Conservation (phyloP, 2,888 invertebrate species). For the Thecophora atra region DNA sequence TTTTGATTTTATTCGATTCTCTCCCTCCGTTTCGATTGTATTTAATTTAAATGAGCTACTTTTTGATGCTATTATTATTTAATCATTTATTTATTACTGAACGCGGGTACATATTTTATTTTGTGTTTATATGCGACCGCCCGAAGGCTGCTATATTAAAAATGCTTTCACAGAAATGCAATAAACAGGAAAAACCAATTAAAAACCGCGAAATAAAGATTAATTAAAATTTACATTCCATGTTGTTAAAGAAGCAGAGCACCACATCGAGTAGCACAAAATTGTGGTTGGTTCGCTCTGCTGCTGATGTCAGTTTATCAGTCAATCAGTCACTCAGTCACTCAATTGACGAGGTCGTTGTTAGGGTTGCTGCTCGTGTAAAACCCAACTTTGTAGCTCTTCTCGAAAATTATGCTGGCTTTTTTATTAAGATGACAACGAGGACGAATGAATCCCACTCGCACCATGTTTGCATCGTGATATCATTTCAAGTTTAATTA, state of each 20-base stretch:
- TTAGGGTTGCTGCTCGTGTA: no score
- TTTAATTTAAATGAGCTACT: background rate
- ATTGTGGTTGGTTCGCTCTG: no score
- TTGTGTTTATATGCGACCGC: no score
- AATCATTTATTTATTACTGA: no score
- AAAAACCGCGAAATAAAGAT: background rate
- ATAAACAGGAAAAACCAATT: no score
- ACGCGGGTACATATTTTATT: no score
- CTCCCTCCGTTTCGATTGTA: background rate
- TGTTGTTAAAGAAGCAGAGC: background rate
- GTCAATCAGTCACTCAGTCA: no score
- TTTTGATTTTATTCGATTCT: no score
- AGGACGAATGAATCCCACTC: background rate
- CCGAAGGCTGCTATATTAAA: no score
- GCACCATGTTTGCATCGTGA: background rate
- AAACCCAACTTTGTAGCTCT: background rate
- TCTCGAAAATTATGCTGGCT: background rate
- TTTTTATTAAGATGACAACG: background rate
- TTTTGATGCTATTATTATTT: background rate
- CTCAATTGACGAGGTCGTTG: no score
- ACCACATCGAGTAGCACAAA: no score
- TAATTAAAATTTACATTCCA: constrained; percentile 1
- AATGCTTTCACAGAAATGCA: background rate
- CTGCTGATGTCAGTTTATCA: no score
- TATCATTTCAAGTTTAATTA: background rate